phyloP scores from a whole-genome alignment of 2,113 vertebrate genomes.

The Halichoeres trimaculatus region DNA sequence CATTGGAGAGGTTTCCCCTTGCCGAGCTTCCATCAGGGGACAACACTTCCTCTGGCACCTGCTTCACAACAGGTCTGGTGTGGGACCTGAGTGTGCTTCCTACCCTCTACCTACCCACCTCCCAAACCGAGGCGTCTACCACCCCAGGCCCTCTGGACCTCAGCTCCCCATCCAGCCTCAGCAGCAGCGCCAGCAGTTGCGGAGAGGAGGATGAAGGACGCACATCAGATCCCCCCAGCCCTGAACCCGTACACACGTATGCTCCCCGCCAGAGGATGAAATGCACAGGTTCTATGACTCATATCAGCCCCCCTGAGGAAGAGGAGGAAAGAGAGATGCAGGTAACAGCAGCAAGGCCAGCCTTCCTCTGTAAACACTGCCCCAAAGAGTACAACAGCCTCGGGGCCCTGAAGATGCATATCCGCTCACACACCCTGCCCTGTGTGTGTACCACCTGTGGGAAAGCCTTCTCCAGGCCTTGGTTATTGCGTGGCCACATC shows the following conservation, averaged over 20 bases:
- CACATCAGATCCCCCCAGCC: constrained; percentile 93
- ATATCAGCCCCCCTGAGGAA: constrained; percentile 82
- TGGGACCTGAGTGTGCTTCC: constrained; percentile 91
- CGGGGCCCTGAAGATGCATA: constrained; percentile 96
- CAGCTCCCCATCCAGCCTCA: constrained; percentile 86
- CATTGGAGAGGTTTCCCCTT: constrained; percentile 86
- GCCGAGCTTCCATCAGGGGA: constrained; percentile 75
- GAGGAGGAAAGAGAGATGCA: constrained; percentile 74
- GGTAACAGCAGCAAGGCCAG: constrained; percentile 78
- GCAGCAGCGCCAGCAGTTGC: constrained; percentile 85
- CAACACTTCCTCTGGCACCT: constrained; percentile 76
- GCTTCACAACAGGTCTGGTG: constrained; percentile 87
- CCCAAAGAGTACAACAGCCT: constrained; percentile 94
- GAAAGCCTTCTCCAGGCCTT: constrained; percentile 95
- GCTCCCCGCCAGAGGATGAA: constrained; percentile 83
- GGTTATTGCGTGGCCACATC: constrained; percentile 95
- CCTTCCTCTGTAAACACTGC: constrained; percentile 96
- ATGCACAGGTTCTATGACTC: constrained; percentile 87
- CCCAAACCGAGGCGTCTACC: constrained; percentile 74
- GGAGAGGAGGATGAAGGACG: constrained; percentile 94
- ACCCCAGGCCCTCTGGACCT: constrained; percentile 87
- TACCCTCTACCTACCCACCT: constrained; percentile 82
- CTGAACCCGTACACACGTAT: constrained; percentile 87
- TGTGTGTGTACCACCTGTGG: constrained; percentile 94
- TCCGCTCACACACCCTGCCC: constrained; percentile 94